Evolutionary conservation across 2,113 vertebrate genomes (phyloP).

Genomic region (Herpetotheres cachinnans): DNA sequence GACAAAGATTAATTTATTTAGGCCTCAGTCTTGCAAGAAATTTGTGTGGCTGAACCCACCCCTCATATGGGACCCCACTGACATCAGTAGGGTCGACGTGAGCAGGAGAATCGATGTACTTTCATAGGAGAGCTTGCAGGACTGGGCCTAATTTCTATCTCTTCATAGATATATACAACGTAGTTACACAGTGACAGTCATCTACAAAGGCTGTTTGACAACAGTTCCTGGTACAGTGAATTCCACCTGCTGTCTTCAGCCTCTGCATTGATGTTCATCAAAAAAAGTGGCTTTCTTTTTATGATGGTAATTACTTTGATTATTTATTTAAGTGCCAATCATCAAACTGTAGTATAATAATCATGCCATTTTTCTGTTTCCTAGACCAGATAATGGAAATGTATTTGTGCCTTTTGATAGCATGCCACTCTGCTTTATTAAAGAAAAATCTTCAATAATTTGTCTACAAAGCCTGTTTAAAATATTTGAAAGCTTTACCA

Average conservation of each 20-base stretch:
- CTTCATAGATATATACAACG: neutral
- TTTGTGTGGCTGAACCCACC: neutral
- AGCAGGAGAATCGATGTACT: neutral
- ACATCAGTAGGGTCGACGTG: neutral
- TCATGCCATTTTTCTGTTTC: conserved; percentile 56
- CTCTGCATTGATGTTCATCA: conserved; percentile 48
- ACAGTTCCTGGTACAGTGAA: neutral
- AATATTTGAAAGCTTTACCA: conserved; percentile 17
- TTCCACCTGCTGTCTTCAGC: conserved; percentile 36
- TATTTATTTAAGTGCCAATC: conserved; percentile 70
- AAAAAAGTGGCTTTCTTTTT: conserved; percentile 31
- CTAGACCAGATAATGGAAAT: conserved; percentile 65
- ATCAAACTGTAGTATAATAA: conserved; percentile 63
- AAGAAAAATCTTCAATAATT: conserved; percentile 48
- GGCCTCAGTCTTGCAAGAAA: neutral
- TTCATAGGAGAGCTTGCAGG: neutral
- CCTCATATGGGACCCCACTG: neutral
- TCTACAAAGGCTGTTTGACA: conserved; percentile 31
- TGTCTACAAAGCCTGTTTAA: conserved; percentile 52
- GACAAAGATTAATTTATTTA: conserved; percentile 46
- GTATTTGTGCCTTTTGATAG: conserved; percentile 78
- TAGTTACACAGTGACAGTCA: conserved; percentile 30
- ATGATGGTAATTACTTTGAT: conserved; percentile 39
- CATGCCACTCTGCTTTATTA: conserved; percentile 67
- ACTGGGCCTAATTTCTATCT: neutral